Base-by-base conservation (phyloP, 1,140 invertebrate genomes). In the Musca domestica region DNA sequence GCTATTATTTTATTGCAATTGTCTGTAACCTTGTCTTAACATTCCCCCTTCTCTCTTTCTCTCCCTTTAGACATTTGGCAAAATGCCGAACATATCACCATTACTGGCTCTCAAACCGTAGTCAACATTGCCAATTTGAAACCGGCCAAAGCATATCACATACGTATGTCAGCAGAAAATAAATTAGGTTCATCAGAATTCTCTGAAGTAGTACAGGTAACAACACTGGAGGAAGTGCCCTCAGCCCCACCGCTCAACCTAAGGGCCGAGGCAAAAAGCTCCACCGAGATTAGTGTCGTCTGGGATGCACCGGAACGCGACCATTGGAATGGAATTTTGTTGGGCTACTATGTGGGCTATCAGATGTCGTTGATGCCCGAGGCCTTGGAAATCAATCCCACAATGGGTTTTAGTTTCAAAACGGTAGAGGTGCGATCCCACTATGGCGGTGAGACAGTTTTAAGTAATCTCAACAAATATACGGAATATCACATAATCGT, bases 281-380 rank as follows among this genome's bases (percentile, higher is more conserved):
- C 95, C 22, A 95, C 93, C 2, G 92, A 95, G 76, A 85, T 98
- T 30, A 88, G 91, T 70, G 90, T 97, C 12, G 91, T 88, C 34
- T 98, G 95, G 95, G 91, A 93, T 83, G 92, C 95, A 12, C 95
- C 95, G 14, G 88, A 90, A 69, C 85, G 90, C 71, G 92, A 95
- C 77, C 85, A 93, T 63, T 94, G 92, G 89, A 96, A 98, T 82
- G 96, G 95, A 14, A 91, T 93, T 71, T 89, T 98, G 71, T 86
- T 94, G 2, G 95, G 95, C 17, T 98, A 97, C 81, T 95, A 97
- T 77, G 90, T 98, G 9, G 95, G 95, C 58, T 96, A 95, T 84
- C 91, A 92, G 81, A 90, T 88, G 79, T 84, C 87, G 0, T 65
- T 81, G 15, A 74, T 76, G 48, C 77, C 81, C 68, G 80, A 83